Percentiles rank a stretch among this genome's conserved stretches.
Conservation (phyloP, 2,888 invertebrate genomes). For the Rhingia rostrata region DNA sequence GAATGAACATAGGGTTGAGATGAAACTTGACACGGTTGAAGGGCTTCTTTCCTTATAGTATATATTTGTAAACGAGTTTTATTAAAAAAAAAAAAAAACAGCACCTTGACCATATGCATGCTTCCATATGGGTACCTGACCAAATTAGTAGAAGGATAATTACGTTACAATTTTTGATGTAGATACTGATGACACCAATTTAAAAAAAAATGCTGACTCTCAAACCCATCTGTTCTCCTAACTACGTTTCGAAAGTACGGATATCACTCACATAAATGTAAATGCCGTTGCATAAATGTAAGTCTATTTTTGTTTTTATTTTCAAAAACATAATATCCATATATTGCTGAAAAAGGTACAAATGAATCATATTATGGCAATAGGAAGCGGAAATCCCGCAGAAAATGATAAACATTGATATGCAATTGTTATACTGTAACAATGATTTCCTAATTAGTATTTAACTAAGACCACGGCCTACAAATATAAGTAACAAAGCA, state of each 20-base stretch:
- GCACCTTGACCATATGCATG: neutral
- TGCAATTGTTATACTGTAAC: constrained; percentile 48
- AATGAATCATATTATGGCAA: constrained; percentile 29
- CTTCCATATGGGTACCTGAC: neutral
- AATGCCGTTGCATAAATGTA: no score
- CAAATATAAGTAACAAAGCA: constrained; percentile 20
- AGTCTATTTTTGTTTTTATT: no score
- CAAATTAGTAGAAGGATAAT: neutral
- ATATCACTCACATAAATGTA: no score
- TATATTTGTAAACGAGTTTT: constrained; percentile 16
- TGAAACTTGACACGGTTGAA: constrained; percentile 81
- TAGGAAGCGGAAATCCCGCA: constrained; percentile 63
- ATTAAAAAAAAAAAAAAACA: neutral
- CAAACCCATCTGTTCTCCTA: no score
- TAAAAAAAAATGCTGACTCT: no score
- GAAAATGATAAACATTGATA: constrained; percentile 50
- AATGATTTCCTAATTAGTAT: constrained; percentile 67
- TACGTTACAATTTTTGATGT: constrained; percentile 7
- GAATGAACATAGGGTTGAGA: constrained; percentile 47
- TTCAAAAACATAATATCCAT: no score
- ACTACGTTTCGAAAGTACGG: no score
- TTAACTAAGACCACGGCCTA: constrained; percentile 49
- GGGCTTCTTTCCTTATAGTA: constrained; percentile 76
- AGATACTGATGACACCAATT: no score
- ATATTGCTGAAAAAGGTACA: neutral